Evolutionary conservation across 2,113 vertebrate genomes (phyloP).

Genomic region (Tupaia tana): DNA sequence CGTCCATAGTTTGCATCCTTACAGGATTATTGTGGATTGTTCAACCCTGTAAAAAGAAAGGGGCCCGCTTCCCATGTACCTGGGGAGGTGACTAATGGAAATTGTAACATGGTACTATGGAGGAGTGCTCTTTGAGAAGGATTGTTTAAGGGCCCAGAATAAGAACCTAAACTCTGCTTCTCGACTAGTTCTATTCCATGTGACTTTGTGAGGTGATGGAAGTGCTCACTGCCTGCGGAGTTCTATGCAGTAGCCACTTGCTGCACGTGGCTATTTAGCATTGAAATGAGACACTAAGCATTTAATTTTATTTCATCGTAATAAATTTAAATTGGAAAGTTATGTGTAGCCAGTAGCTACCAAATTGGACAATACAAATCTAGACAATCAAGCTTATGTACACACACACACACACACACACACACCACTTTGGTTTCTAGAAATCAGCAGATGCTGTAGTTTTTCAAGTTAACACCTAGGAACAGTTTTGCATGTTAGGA

Average conservation of each 20-base stretch:
- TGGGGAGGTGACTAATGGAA: neutral
- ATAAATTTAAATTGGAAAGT: constrained; percentile 18
- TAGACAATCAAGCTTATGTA: neutral
- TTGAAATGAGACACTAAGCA: neutral
- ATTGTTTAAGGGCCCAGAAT: neutral
- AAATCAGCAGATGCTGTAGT: neutral
- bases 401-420: no score
- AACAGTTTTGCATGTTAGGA: neutral
- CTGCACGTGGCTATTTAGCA: neutral
- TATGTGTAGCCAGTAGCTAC: neutral
- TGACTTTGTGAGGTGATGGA: neutral
- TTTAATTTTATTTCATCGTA: neutral
- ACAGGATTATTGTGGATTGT: neutral
- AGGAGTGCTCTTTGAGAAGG: neutral
- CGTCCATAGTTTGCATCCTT: neutral
- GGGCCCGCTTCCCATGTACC: neutral
- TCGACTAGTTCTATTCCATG: neutral
- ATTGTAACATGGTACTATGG: neutral
- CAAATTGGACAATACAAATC: neutral
- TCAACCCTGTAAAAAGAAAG: neutral
- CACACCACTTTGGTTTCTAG: neutral
- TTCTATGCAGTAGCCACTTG: neutral
- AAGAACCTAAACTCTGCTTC: neutral
- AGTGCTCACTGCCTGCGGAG: neutral
- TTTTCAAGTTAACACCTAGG: neutral